Evolutionary conservation across 2,888 invertebrate genomes (phyloP), one percentile per base, ranked within the genome.

Genomic region (Sycophila texana): DNA sequence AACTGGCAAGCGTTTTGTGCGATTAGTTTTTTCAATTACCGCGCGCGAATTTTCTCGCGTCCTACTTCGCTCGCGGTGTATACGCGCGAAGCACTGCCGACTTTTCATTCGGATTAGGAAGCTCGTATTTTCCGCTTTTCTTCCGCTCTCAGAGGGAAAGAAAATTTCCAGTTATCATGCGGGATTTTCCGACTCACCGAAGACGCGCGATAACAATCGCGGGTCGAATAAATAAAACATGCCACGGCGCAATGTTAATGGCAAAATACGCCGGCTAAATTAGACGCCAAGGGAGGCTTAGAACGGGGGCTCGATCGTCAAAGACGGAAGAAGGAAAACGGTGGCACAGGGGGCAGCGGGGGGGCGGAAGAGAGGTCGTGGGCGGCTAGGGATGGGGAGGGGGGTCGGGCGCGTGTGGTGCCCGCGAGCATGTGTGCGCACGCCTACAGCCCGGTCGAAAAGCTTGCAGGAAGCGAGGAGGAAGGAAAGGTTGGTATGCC

Each of bases 401-500:
- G 53, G 67, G 67, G 67, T 51, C 20, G 26, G 20, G 55, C 65
- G 20, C 63, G 55, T 49, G 63, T 39, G 53, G 39, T 14, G 4
- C n/a, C 20, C 20, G 78, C 30, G 51, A 4, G 47, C n/a, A 18
- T 7, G 20, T 4, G 74, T 7, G 16, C 58, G 66, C 18, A 14
- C 22, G 49, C 14, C 53, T 53, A 55, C 39, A 16, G 63, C 65
- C 22, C 63, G 58, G n/a, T n/a, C 57, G 16, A n/a, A 79, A 80
- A 78, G 79, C 77, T 72, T 58, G 81, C 77, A 75, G 81, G 74
- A 77, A 80, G 70, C 77, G 60, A 79, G 81, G 39, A 63, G 63
- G 57, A n/a, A 73, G 83, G 77, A 77, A 82, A 82, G 83, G 84
- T 82, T 83, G 85, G 84, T 84, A 85, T 84, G 85, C 85, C 85